A percentile compares a stretch with the other conserved stretches of the same genome.
Evolutionary conservation across 2,797 vertebrate species (phyloP).

Genomic region (Helarctos malayanus): DNA sequence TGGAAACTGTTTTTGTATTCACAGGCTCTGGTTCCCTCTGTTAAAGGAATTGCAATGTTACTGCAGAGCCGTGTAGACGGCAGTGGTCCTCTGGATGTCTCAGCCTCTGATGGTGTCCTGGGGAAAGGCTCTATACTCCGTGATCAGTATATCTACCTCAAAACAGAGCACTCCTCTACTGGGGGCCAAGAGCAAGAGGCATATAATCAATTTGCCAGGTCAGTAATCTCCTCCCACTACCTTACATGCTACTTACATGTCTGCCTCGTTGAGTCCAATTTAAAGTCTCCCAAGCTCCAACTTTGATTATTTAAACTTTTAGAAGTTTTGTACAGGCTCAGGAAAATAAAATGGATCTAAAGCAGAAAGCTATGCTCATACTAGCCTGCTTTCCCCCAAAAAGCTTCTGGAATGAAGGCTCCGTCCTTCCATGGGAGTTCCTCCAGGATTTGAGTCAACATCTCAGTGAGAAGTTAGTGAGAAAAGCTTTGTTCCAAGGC

Average conservation of each 20-base stretch:
- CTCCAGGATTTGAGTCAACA: neutral
- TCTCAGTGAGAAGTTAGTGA: neutral
- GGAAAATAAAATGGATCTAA: slow-evolving; percentile 36
- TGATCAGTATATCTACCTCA: slow-evolving; percentile 91
- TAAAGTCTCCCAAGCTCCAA: neutral
- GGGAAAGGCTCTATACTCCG: slow-evolving; percentile 61
- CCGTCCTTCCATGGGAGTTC: neutral
- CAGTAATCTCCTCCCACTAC: slow-evolving; percentile 29
- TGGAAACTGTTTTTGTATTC: slow-evolving; percentile 35
- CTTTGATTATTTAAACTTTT: slow-evolving; percentile 27
- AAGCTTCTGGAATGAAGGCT: neutral
- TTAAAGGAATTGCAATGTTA: slow-evolving; percentile 91
- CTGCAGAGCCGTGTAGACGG: slow-evolving; percentile 86
- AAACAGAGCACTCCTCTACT: slow-evolving; percentile 87
- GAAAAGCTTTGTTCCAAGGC: neutral
- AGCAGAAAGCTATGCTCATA: neutral
- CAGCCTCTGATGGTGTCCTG: neutral
- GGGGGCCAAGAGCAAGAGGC: slow-evolving; percentile 87
- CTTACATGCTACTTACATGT: neutral
- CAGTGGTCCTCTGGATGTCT: neutral
- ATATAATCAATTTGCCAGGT: slow-evolving; percentile 91
- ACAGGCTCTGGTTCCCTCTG: slow-evolving; percentile 82
- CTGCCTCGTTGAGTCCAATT: neutral
- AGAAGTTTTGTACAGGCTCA: neutral
- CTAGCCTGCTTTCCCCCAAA: neutral